Conservation (phyloP, 1,140 invertebrate species). For the Saccostrea cuccullata region DNA sequence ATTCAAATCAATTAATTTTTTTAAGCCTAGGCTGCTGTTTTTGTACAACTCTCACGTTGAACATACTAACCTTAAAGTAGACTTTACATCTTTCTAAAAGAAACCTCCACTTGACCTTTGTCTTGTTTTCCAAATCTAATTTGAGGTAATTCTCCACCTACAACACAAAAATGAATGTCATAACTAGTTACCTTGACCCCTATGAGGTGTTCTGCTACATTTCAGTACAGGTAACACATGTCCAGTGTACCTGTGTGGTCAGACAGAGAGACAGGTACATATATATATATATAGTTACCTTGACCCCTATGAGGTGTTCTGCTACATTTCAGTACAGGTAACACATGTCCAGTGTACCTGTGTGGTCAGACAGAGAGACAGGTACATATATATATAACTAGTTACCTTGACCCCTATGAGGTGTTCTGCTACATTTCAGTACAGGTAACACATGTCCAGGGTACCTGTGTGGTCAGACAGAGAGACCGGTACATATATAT, state of each 20-base stretch:
- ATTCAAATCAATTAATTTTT: no score
- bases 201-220: constrained; percentile 56
- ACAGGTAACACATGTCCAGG: constrained; percentile 59
- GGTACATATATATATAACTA: neutral
- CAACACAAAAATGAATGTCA: neutral
- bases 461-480: constrained; percentile 69
- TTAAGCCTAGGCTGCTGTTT: no score
- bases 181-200: constrained; percentile 57
- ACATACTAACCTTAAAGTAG: constrained; percentile 38
- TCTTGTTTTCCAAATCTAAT: constrained; percentile 36
- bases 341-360: constrained; percentile 64
- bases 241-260: constrained; percentile 68
- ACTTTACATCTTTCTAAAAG: constrained; percentile 50
- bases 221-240: constrained; percentile 56
- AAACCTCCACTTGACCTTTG: constrained; percentile 47
- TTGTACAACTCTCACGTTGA: no score
- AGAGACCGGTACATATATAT: constrained; percentile 38
- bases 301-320: constrained; percentile 55
- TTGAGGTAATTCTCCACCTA: constrained; percentile 43
- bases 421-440: constrained; percentile 54
- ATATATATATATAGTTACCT: constrained; percentile 51
- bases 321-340: constrained; percentile 56
- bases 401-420: constrained; percentile 59
- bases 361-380: constrained; percentile 65
- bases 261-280: constrained; percentile 18